Conservation (phyloP, 2,113 vertebrate species). For the Catharus fuscescens region DNA sequence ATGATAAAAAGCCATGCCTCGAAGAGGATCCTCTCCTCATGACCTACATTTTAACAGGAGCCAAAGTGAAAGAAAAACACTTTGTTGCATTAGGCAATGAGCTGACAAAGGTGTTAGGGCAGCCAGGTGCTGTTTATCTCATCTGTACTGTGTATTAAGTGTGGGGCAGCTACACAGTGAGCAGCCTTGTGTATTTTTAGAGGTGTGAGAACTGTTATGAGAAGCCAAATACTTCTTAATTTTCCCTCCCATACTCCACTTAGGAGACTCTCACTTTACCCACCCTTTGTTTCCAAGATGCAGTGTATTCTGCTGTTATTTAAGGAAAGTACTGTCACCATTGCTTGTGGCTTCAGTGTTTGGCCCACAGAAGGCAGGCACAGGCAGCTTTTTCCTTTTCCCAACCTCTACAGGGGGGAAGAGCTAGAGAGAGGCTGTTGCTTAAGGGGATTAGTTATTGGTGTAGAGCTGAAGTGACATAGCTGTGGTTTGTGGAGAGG, state of each 20-base stretch:
- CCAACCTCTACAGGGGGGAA: not conserved
- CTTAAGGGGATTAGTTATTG: not conserved
- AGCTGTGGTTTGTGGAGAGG: not conserved
- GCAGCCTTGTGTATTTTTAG: not conserved
- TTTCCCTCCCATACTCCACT: not conserved
- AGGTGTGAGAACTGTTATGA: not conserved
- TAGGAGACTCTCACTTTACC: not conserved
- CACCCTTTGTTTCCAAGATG: not conserved
- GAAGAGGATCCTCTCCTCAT: not conserved
- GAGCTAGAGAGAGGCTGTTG: not conserved
- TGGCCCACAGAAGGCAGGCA: not conserved
- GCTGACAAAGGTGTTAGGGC: not conserved
- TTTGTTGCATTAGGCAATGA: not conserved
- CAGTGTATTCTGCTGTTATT: not conserved
- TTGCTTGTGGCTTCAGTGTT: not conserved
- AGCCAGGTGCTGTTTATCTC: constrained; percentile 35
- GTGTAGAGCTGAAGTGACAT: not conserved
- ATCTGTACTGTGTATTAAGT: not conserved
- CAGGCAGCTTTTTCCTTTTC: not conserved
- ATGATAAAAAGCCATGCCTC: not conserved
- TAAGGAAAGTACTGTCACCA: not conserved
- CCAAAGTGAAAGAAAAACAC: not conserved
- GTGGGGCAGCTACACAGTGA: not conserved
- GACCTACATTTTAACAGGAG: not conserved
- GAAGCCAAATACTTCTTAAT: not conserved